Percentiles rank a stretch among this genome's conserved stretches.
Evolutionary conservation across 2,113 vertebrate species (phyloP).

Genomic region (Onychorhynchus coronatus): DNA sequence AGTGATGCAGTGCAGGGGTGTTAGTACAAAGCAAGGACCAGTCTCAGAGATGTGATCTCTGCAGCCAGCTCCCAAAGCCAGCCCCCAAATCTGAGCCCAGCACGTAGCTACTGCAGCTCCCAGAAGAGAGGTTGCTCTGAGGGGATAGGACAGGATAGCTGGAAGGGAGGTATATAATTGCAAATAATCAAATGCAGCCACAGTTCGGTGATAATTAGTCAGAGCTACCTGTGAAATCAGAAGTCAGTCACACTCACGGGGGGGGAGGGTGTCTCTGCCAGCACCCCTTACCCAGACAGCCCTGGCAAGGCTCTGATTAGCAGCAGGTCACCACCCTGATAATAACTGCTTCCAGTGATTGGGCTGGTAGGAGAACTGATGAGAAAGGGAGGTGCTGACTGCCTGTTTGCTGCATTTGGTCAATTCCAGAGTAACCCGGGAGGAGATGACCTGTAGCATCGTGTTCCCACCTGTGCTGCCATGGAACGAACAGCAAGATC

Average conservation of each 20-base stretch:
- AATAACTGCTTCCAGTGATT: not conserved
- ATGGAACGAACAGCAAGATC: not conserved
- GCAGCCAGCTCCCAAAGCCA: not conserved
- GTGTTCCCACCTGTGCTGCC: not conserved
- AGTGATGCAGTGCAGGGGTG: not conserved
- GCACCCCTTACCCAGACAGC: not conserved
- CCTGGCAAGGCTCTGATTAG: not conserved
- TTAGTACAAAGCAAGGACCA: not conserved
- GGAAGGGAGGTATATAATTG: not conserved
- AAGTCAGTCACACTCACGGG: not conserved
- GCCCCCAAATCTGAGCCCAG: fast-evolving
- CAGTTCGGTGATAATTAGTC: not conserved
- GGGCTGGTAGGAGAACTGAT: not conserved
- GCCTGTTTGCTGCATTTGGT: not conserved
- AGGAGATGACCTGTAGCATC: not conserved
- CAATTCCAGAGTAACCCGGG: not conserved
- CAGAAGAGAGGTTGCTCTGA: not conserved
- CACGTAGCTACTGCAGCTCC: not conserved
- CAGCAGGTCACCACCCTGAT: not conserved
- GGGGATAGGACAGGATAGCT: not conserved
- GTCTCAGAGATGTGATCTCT: not conserved
- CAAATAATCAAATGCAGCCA: not conserved
- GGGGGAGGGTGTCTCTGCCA: not conserved
- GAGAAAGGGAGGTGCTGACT: not conserved
- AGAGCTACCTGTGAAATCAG: not conserved